These are phyloP conservation scores for Sebastes aleutianus DNA, from an alignment of 2,797 vertebrate species.

Conservation along the genomic window DNA sequence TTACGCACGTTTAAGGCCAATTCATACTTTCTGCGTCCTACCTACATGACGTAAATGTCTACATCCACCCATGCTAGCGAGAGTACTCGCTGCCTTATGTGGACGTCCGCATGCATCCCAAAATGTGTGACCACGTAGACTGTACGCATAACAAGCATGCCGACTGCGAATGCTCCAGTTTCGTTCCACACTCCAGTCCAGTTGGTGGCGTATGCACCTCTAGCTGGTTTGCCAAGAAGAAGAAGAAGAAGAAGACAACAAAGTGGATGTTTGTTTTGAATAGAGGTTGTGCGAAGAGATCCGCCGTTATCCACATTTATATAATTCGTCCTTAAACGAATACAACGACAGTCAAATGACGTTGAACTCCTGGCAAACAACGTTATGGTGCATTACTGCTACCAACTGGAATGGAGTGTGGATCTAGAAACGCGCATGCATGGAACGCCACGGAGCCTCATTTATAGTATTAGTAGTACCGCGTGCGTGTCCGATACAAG, in stretches of 20 bases:
- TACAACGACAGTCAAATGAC: background rate
- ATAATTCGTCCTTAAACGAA: background rate
- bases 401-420: too few relatives aligned
- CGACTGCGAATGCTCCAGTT: background rate
- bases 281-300: background rate
- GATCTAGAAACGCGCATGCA: background rate
- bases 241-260: too few relatives aligned
- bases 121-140: background rate
- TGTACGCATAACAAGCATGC: background rate
- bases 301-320: background rate
- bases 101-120: background rate
- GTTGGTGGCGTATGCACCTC: too few relatives aligned
- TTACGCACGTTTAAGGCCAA: too few relatives aligned
- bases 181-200: background rate
- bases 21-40: too few relatives aligned
- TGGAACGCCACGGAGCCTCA: background rate
- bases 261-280: background rate
- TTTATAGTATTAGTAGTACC: background rate
- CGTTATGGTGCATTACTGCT: background rate
- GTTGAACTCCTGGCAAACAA: background rate
- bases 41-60: background rate
- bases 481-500: background rate
- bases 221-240: background rate
- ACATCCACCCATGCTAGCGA: background rate
- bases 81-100: too few relatives aligned